Conservation (phyloP, 1,140 invertebrate genomes). For the Ceratosolen solmsi region DNA sequence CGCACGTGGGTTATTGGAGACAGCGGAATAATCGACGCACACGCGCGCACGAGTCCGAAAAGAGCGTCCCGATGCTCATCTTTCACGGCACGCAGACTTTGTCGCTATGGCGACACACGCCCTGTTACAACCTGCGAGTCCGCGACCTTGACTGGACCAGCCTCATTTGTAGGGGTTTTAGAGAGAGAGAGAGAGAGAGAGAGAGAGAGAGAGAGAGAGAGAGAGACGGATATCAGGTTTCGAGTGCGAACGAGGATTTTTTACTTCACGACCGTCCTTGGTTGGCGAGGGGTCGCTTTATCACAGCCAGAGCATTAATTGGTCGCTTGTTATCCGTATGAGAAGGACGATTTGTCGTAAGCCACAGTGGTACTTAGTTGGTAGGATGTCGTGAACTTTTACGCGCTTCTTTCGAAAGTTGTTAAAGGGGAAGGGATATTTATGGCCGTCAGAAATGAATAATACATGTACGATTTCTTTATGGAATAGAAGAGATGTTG, state of each 20-base stretch:
- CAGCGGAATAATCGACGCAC: too few relatives aligned
- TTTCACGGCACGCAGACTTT: not conserved
- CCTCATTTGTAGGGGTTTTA: not conserved
- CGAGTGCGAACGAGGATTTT: not conserved
- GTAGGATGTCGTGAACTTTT: too few relatives aligned
- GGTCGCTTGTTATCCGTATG: not conserved
- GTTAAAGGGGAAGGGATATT: too few relatives aligned
- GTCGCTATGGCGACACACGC: conserved; percentile 24
- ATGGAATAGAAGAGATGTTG: too few relatives aligned
- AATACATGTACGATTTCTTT: too few relatives aligned
- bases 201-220: not conserved
- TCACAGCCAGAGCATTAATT: not conserved
- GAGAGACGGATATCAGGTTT: not conserved
- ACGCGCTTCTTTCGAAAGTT: too few relatives aligned
- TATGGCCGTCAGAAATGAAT: too few relatives aligned
- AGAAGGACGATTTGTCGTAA: too few relatives aligned
- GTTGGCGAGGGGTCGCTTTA: not conserved
- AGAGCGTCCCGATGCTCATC: not conserved
- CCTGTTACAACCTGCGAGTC: not conserved
- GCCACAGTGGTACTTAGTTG: too few relatives aligned
- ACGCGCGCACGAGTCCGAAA: not conserved
- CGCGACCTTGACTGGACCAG: conserved; percentile 11
- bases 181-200: not conserved
- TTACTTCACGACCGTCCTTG: too few relatives aligned
- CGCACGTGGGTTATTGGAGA: too few relatives aligned